Conservation (phyloP, 2,797 vertebrate genomes). For the Hafferia zeledoni region DNA sequence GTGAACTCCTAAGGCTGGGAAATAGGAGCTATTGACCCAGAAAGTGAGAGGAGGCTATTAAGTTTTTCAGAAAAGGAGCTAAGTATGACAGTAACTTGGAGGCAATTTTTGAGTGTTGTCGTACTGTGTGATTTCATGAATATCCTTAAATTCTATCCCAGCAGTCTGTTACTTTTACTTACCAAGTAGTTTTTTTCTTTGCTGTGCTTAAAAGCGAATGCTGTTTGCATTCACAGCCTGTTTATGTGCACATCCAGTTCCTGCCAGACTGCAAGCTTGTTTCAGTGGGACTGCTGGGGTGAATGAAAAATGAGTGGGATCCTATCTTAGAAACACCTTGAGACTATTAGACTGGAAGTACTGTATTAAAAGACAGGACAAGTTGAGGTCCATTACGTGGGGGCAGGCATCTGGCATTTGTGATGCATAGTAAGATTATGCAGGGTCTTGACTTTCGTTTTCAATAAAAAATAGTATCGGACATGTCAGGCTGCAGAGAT, state of each 20-base stretch:
- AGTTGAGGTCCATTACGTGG: neutral
- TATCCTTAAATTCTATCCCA: neutral
- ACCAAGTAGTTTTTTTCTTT: neutral
- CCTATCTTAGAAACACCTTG: conserved; percentile 35
- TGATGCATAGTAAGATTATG: neutral
- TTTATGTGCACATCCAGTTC: neutral
- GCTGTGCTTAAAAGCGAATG: neutral
- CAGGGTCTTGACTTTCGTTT: neutral
- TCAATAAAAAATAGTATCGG: neutral
- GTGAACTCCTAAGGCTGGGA: neutral
- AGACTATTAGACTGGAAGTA: neutral
- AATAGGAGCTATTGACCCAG: neutral
- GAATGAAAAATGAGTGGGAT: neutral
- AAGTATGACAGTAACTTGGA: neutral
- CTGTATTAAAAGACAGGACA: neutral
- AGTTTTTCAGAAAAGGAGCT: neutral
- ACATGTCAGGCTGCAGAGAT: neutral
- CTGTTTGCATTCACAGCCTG: neutral
- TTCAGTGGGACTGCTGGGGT: neutral
- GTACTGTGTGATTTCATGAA: neutral
- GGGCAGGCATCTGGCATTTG: neutral
- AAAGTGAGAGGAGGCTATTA: neutral
- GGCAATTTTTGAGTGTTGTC: neutral
- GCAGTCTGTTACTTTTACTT: neutral
- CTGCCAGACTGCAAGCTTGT: neutral